Conservation (phyloP, 2,113 vertebrate genomes). For the Glaucomys volans region DNA sequence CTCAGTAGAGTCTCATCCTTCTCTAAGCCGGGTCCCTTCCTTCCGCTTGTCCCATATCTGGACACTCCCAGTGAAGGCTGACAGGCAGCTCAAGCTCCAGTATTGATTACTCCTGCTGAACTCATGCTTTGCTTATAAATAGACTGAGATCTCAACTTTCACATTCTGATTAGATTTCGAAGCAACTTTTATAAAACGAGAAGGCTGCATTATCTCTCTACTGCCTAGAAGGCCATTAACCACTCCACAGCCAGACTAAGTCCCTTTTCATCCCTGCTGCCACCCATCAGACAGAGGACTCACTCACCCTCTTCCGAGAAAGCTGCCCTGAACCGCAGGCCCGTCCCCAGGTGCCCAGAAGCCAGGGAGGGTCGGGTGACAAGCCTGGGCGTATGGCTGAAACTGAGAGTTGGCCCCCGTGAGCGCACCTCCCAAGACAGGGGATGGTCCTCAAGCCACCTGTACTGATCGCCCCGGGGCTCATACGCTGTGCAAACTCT, state of each 20-base stretch:
- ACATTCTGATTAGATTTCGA: slow-evolving; percentile 79
- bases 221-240: slow-evolving; percentile 44
- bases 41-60: neutral
- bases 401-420: neutral
- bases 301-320: slow-evolving; percentile 30
- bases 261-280: neutral
- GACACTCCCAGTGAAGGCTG: slow-evolving; percentile 34
- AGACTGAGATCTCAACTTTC: slow-evolving; percentile 78
- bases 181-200: slow-evolving; percentile 73
- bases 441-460: neutral
- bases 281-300: neutral
- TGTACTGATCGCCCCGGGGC: neutral
- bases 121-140: slow-evolving; percentile 66
- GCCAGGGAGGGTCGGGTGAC: neutral
- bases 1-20: neutral
- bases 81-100: neutral
- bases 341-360: neutral
- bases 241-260: neutral
- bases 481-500: neutral
- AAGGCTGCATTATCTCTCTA: slow-evolving; percentile 56
- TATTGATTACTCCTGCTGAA: slow-evolving; percentile 77
- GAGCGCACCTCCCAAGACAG: neutral
- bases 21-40: neutral
- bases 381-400: neutral
- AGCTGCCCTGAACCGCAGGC: neutral